Base-by-base conservation (phyloP, 2,888 invertebrate genomes). In the Acanthacorydalis orientalis region DNA sequence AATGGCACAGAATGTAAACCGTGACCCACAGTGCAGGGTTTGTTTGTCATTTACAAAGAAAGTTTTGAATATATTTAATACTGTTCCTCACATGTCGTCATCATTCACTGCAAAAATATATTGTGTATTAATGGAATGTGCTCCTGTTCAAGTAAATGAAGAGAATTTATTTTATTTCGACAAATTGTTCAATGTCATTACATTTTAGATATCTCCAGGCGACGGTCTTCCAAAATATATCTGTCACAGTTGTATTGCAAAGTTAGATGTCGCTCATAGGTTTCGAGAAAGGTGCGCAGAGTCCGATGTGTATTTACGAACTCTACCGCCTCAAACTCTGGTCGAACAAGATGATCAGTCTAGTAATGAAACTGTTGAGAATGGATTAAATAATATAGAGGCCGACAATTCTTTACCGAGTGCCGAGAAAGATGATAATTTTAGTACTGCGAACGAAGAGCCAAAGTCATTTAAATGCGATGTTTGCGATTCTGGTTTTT, bases 261-360 rank as follows among this genome's bases (percentile, higher is more conserved):
- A 47, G 34, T 43, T 47, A 14, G 47, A 47, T 16, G 47, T 43
- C 2, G 46, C 46, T 14, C 39, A 46, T 46, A 34, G 40, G 39
- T 46, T 46, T 46, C 38, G 46, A 11, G 38, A 39, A n/a, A 34
- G 39, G 7, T 39, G 46, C 12, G 32, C 31, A 14, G 15, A 46
- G 31, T 46, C 40, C 2, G 46, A 46, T 31, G 32, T 31, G 31
- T 46, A 46, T 12, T 9, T 46, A 12, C 38, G 40, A 11, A 46
- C 39, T 35, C 12, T 46, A 31, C 38, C 46, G 31, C 44, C 44
- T 1, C 32, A 15, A 9, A 43, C 31, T 23, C 2, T 8, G 3
- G n/a, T 23, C 9, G 16, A 11, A 31, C 11, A 34, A 10, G 33
- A 32, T 4, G 4, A 44, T 15, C 14, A 12, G 14, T 7, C 8